Evolutionary conservation across 2,113 vertebrate species (phyloP).

Genomic region (Murina feae): DNA sequence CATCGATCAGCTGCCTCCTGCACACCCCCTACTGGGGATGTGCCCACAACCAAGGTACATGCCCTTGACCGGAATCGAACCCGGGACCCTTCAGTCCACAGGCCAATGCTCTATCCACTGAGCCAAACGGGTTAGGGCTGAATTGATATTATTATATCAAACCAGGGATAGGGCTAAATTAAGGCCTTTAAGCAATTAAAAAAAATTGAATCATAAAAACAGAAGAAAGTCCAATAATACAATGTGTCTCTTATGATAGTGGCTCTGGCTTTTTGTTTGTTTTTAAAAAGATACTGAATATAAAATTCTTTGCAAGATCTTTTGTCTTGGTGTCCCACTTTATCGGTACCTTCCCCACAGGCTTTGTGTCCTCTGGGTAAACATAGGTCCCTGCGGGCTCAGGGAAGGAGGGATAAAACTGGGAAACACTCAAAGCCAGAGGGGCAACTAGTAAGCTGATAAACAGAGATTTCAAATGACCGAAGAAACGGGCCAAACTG

Average conservation of each 20-base stretch:
- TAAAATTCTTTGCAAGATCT: background rate
- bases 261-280: background rate
- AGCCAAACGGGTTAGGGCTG: no score
- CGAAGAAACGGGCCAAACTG: background rate
- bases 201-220: background rate
- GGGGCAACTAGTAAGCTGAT: background rate
- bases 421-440: background rate
- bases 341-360: background rate
- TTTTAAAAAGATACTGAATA: background rate
- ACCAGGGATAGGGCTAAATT: background rate
- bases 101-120: no score
- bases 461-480: constrained; percentile 12
- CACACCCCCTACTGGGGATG: no score
- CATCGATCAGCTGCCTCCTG: no score
- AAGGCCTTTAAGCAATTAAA: background rate
- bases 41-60: no score
- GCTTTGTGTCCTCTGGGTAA: background rate
- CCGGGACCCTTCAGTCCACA: no score
- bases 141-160: background rate
- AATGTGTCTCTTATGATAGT: background rate
- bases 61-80: no score
- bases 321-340: background rate
- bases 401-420: background rate
- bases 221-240: background rate
- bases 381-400: background rate